phyloP scores from a whole-genome alignment of 23 tunicate genomes.

The Botrylloides violaceus region DNA sequence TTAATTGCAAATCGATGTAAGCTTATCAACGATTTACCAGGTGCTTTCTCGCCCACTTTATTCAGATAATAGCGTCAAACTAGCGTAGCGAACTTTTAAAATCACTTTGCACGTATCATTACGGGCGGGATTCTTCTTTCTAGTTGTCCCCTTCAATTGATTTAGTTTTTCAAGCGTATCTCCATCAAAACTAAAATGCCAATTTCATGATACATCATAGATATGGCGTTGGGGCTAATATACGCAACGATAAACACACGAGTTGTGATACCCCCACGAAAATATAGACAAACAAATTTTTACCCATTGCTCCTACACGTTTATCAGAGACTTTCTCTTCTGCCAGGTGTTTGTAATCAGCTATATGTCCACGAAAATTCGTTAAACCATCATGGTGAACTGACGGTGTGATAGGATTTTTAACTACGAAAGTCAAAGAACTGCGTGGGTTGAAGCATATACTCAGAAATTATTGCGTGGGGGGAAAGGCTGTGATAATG shows the following conservation, averaged over 20 bases:
- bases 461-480: no score
- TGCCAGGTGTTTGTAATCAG: no score
- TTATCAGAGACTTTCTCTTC: no score
- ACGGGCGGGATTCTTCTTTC: not conserved
- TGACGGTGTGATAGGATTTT: no score
- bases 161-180: not conserved
- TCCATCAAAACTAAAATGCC: not conserved
- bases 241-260: not conserved
- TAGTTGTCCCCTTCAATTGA: slow-evolving; percentile 1
- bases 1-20: not conserved
- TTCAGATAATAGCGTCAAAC: not conserved
- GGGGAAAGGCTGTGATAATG: no score
- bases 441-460: no score
- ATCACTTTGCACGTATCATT: slow-evolving; percentile 2
- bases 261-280: no score
- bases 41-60: not conserved
- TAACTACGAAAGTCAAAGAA: no score
- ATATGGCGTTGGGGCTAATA: not conserved
- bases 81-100: not conserved
- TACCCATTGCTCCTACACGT: no score
- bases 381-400: no score
- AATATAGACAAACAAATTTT: no score
- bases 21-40: not conserved
- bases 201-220: not conserved
- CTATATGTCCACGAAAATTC: no score